Base-by-base conservation (phyloP, 2,113 vertebrate genomes). In the western clawed frog (Xenopus tropicalis) region DNA sequence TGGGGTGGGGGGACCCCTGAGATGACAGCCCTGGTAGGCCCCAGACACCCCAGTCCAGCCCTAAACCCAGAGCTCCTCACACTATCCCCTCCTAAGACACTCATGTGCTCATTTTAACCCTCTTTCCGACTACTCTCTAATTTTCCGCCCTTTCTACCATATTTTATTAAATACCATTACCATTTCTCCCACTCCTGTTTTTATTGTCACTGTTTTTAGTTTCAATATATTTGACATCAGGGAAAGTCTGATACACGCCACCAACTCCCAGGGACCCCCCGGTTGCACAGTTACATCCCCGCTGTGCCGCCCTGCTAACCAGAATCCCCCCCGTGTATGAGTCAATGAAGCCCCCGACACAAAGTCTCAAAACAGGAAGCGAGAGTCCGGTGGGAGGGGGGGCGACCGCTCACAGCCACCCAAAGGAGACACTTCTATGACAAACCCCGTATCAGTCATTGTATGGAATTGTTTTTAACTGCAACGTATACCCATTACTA, bases 291-390 rank as follows among this genome's bases (percentile, higher is more conserved):
- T n/a, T n/a, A n/a, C n/a, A 11, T 52, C 14, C 3, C 16, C 11
- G 14, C 11, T 66, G 11, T 44, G 20, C 11, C n/a, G 5, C 37
- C 23, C 19, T 5, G 46, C 13, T 66, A 54, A 61, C 20, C 64
- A 23, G 65, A 68, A 43, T 68, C 72, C 72, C 65, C 65, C 46
- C 71, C 3, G 21, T 14, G 43, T 43, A 24, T 71, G 72, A 68
- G 64, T 75, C 65, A 69, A 14, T 12, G 44, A 22, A 75, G 72
- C 72, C 72, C 72, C 72, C 48, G 14, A 57, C 12, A 54, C 23
- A 62, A 11, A 19, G 54, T 59, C 6, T 25, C 11, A 74, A 61
- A 76, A 76, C 72, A 75, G 73, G 73, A 69, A 69, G 66, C 63
- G 56, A 20, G 54, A n/a, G 52, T 54, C 8, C 5, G 52, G 52